phyloP scores from a whole-genome alignment of 2,113 vertebrate genomes.

The Eptatretus burgeri region DNA sequence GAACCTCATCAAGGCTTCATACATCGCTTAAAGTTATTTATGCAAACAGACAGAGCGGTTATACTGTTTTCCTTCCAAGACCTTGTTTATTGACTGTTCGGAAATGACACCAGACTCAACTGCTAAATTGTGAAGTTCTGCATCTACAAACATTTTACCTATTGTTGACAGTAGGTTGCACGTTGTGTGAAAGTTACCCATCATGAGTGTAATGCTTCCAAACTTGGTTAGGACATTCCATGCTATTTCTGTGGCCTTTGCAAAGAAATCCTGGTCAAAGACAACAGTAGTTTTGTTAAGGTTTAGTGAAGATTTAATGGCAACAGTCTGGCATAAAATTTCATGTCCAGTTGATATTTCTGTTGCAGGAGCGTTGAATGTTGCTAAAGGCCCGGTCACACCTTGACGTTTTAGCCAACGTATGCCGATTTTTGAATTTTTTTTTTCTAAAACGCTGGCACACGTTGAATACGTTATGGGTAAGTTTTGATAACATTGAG shows the following conservation, averaged over 20 bases:
- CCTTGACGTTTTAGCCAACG: too few species aligned
- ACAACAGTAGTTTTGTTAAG: neutral
- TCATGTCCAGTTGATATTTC: neutral
- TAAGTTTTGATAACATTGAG: too few species aligned
- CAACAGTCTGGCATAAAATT: neutral
- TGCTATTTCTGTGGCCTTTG: neutral
- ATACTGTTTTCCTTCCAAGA: neutral
- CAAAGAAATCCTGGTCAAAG: neutral
- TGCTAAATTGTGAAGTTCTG: neutral
- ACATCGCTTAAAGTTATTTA: neutral
- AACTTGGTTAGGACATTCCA: neutral
- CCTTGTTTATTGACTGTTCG: neutral
- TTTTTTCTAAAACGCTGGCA: too few species aligned
- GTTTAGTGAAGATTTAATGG: neutral
- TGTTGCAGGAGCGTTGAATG: neutral
- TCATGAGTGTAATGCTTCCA: conserved; percentile 1
- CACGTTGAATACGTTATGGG: too few species aligned
- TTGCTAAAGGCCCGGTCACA: too few species aligned
- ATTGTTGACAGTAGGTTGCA: conserved; percentile 1
- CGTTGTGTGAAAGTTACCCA: neutral
- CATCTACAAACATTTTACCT: conserved; percentile 1
- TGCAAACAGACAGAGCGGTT: neutral
- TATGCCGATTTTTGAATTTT: too few species aligned
- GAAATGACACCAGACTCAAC: conserved; percentile 2
- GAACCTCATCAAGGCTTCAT: conserved; percentile 4